Conservation (phyloP, 2,888 invertebrate species). For the Nezara viridula region DNA sequence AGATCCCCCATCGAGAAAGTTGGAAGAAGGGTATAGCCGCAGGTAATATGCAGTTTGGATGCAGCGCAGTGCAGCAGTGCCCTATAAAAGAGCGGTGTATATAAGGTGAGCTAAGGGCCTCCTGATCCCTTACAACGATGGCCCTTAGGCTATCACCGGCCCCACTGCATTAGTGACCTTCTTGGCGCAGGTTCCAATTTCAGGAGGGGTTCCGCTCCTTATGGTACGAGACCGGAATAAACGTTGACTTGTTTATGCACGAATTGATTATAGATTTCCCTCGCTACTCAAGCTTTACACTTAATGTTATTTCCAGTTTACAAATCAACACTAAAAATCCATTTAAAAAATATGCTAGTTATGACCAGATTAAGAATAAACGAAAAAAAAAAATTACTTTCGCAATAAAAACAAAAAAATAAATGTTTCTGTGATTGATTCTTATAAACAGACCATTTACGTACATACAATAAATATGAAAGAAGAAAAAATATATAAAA, state of each 20-base stretch:
- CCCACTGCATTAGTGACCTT: slow-evolving; percentile 6
- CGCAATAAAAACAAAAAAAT: no score
- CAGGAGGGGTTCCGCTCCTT: not conserved
- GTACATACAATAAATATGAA: no score
- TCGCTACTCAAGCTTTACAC: not conserved
- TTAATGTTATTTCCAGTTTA: not conserved
- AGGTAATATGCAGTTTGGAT: slow-evolving; percentile 55
- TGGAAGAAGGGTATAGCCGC: not conserved
- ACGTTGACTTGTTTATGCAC: not conserved
- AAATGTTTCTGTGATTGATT: no score
- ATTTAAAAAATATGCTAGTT: not conserved
- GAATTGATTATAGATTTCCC: not conserved
- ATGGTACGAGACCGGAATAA: not conserved
- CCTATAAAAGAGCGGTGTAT: slow-evolving; percentile 21
- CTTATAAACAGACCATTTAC: no score
- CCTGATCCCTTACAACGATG: slow-evolving; percentile 44
- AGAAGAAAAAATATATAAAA: no score
- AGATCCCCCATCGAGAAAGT: slow-evolving; percentile 6
- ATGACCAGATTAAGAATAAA: no score
- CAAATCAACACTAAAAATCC: not conserved
- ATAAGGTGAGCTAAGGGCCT: slow-evolving; percentile 33
- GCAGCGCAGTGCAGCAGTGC: slow-evolving; percentile 37
- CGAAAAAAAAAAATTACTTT: no score
- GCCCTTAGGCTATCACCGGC: slow-evolving; percentile 15
- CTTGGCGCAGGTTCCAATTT: slow-evolving; percentile 16